phyloP scores from a whole-genome alignment of 2,888 invertebrate species.

The Cephalotes varians region DNA sequence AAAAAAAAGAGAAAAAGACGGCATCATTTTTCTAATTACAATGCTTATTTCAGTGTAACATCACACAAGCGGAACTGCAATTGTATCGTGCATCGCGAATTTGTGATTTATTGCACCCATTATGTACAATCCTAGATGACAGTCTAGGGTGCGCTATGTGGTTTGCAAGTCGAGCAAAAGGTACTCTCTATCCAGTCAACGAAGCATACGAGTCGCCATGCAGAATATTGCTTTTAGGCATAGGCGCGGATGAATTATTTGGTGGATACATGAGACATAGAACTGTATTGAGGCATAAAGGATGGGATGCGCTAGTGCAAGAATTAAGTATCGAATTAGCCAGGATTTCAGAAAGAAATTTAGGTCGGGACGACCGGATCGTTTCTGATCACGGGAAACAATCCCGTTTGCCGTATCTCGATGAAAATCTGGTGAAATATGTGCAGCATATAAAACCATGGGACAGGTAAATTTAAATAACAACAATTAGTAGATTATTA shows the following conservation, averaged over 20 bases:
- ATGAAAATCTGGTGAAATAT: slow-evolving; percentile 90
- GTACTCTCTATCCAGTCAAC: slow-evolving; percentile 81
- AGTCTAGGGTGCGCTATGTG: slow-evolving; percentile 98
- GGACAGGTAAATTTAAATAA: slow-evolving; percentile 87
- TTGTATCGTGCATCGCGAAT: slow-evolving; percentile 88
- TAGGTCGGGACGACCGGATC: slow-evolving; percentile 97
- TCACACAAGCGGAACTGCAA: slow-evolving; percentile 89
- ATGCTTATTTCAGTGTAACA: slow-evolving; percentile 87
- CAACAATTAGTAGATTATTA: background rate
- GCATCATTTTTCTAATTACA: background rate
- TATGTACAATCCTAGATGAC: slow-evolving; percentile 96
- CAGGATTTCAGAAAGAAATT: slow-evolving; percentile 95
- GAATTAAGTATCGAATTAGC: slow-evolving; percentile 91
- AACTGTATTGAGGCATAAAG: slow-evolving; percentile 88
- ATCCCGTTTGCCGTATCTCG: slow-evolving; percentile 93
- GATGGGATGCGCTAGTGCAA: slow-evolving; percentile 87
- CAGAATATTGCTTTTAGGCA: slow-evolving; percentile 93
- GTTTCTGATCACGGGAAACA: slow-evolving; percentile 96
- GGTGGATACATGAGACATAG: slow-evolving; percentile 97
- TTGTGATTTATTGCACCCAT: slow-evolving; percentile 93
- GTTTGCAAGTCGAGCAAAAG: slow-evolving; percentile 95
- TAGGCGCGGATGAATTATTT: slow-evolving; percentile 99
- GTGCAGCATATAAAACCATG: slow-evolving; percentile 89
- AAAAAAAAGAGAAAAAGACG: background rate
- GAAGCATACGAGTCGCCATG: slow-evolving; percentile 87